A percentile compares a stretch with the other conserved stretches of the same genome.
Conservation (phyloP, 1,140 invertebrate species). For the Magallana gigas region DNA sequence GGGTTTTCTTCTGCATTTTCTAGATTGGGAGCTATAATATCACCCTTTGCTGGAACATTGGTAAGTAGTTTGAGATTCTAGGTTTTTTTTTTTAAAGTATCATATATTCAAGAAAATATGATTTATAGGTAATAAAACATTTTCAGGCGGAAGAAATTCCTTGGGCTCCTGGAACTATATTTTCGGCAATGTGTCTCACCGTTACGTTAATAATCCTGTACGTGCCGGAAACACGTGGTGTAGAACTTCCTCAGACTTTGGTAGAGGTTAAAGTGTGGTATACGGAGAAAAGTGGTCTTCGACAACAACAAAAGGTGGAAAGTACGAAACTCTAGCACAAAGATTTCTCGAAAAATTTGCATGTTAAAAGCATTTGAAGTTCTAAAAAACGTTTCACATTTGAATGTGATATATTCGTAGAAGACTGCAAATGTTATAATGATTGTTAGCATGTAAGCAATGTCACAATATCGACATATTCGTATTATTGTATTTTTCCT, state of each 20-base stretch:
- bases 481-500: too few relatives aligned
- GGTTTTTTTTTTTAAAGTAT: too few relatives aligned
- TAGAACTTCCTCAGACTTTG: slow-evolving; percentile 59
- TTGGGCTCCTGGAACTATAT: slow-evolving; percentile 60
- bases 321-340: neutral
- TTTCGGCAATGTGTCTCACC: slow-evolving; percentile 57
- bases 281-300: slow-evolving; percentile 36
- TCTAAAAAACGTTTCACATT: too few relatives aligned
- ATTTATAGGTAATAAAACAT: neutral
- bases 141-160: slow-evolving; percentile 50
- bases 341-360: too few relatives aligned
- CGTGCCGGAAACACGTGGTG: slow-evolving; percentile 58
- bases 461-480: too few relatives aligned
- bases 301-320: too few relatives aligned
- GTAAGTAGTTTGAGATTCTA: slow-evolving; percentile 22
- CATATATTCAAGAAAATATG: too few relatives aligned
- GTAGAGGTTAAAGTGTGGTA: slow-evolving; percentile 56
- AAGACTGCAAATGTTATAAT: too few relatives aligned
- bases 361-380: too few relatives aligned
- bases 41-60: slow-evolving; percentile 54
- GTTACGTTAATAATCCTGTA: slow-evolving; percentile 37
- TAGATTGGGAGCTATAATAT: slow-evolving; percentile 58
- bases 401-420: too few relatives aligned
- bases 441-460: too few relatives aligned
- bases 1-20: slow-evolving; percentile 54